phyloP scores from a whole-genome alignment of 2,797 vertebrate species.

The Phrynocephalus forsythii region DNA sequence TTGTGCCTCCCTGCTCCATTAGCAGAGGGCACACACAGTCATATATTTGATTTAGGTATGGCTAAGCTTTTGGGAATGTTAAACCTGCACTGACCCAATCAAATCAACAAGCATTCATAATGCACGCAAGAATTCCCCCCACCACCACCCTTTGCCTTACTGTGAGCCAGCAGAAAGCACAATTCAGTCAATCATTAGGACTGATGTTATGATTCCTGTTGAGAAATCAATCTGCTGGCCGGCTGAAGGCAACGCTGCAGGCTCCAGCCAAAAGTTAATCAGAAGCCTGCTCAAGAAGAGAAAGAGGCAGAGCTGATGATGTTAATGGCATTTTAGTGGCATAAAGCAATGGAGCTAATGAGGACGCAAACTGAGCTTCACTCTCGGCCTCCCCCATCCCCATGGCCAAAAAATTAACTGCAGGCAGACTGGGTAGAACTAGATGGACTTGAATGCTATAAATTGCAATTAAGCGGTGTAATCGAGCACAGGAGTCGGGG shows the following conservation, averaged over 20 bases:
- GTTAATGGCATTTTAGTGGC: background rate
- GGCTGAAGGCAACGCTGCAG: background rate
- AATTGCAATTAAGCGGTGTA: accelerated
- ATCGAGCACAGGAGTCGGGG: background rate
- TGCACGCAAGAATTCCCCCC: background rate
- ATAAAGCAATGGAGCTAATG: constrained; percentile 9
- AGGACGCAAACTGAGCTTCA: constrained; percentile 32
- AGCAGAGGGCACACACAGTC: background rate
- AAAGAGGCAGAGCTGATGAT: background rate
- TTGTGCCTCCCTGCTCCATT: no score
- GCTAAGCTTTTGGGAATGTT: background rate
- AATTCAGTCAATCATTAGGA: background rate
- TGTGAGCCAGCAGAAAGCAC: background rate
- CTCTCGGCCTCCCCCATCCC: background rate
- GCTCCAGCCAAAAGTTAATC: background rate
- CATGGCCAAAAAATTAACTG: background rate
- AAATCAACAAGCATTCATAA: background rate
- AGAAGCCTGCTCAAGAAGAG: background rate
- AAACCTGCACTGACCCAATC: background rate
- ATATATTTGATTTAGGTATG: background rate
- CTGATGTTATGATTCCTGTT: background rate
- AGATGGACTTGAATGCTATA: background rate
- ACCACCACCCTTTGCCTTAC: background rate
- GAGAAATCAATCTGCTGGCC: background rate
- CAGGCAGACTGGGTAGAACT: background rate